A percentile compares a stretch with the other conserved stretches of the same genome.
Conservation (phyloP, 2,113 vertebrate genomes). For the Sylvia atricapilla region DNA sequence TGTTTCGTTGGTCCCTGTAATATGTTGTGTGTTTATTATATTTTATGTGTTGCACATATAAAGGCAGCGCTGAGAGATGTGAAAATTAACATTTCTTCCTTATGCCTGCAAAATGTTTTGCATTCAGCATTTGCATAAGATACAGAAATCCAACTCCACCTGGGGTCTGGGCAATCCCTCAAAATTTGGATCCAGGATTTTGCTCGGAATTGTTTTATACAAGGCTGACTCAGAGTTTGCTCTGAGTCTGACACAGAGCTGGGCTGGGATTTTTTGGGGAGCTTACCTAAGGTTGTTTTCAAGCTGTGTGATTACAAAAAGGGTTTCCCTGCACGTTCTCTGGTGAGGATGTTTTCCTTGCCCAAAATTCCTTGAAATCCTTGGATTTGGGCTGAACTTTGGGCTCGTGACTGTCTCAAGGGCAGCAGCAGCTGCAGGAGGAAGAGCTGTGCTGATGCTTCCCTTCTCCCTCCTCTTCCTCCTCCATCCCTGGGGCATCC, state of each 20-base stretch:
- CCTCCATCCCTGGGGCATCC: background rate
- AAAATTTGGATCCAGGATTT: background rate
- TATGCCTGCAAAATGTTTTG: background rate
- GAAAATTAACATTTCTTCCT: background rate
- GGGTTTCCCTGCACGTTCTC: fast-evolving
- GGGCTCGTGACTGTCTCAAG: background rate
- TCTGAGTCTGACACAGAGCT: fast-evolving
- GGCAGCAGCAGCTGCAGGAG: background rate
- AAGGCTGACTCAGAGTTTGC: background rate
- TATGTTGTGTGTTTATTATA: fast-evolving
- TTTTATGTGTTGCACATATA: fast-evolving
- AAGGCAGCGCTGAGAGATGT: fast-evolving
- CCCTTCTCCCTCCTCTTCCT: background rate
- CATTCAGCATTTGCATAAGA: fast-evolving
- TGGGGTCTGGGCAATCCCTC: background rate
- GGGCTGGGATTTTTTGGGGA: background rate
- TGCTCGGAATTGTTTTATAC: fast-evolving
- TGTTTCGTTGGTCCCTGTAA: fast-evolving
- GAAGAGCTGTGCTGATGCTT: background rate
- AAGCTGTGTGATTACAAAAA: background rate
- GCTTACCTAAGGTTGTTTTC: background rate
- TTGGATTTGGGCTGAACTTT: background rate
- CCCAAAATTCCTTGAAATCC: background rate
- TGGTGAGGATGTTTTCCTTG: background rate
- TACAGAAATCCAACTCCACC: background rate